Percentiles rank a stretch among this genome's conserved stretches.
phyloP scores from a whole-genome alignment of 2,797 vertebrate species.

The Dromococcyx pavoninus region DNA sequence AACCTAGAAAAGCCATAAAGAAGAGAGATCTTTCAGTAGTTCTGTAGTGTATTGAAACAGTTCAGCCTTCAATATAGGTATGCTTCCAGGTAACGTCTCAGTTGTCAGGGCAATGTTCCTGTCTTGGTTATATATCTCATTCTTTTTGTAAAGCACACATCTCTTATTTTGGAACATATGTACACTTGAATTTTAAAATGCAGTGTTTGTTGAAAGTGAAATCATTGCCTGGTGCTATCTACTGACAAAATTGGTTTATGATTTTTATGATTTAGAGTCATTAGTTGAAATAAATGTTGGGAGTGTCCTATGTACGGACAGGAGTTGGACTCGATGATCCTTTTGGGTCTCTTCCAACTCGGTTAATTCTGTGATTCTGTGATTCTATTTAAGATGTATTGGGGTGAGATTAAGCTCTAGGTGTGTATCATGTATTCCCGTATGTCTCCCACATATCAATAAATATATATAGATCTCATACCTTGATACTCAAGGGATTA shows the following conservation, averaged over 20 bases:
- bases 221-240: neutral
- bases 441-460: neutral
- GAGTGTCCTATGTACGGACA: no score
- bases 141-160: neutral
- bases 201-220: neutral
- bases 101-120: neutral
- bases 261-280: neutral
- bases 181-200: neutral
- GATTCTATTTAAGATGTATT: neutral
- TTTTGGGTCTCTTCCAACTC: no score
- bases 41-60: neutral
- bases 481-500: neutral
- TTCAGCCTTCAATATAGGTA: neutral
- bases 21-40: neutral
- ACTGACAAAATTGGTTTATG: neutral
- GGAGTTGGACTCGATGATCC: no score
- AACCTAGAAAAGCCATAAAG: neutral
- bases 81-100: neutral
- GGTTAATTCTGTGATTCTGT: no score
- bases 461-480: neutral
- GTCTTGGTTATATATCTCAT: neutral
- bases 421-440: neutral
- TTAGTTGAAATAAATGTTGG: neutral
- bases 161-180: neutral
- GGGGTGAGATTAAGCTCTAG: neutral